These are phyloP conservation scores for Chrysomallon squamiferum DNA, from an alignment of 1,140 invertebrate genomes.

Conservation along the genomic window DNA sequence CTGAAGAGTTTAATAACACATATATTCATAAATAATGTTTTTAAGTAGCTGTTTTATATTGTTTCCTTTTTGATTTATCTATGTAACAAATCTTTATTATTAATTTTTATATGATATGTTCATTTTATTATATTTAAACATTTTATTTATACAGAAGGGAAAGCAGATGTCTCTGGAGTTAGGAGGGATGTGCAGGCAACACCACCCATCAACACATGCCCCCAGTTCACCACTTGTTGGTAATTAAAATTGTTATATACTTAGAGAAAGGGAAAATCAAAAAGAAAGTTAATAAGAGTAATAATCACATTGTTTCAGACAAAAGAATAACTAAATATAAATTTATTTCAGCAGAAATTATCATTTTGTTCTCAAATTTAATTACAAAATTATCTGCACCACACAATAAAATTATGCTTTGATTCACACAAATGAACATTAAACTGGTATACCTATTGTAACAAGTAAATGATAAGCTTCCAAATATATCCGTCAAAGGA, in stretches of 20 bases:
- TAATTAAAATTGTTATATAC: constrained; percentile 5
- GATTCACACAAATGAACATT: no score
- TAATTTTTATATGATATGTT: neutral
- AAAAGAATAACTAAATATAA: neutral
- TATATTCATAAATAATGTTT: no score
- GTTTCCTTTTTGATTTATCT: no score
- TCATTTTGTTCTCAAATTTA: neutral
- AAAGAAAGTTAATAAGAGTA: neutral
- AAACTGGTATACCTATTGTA: no score
- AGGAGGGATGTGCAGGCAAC: neutral
- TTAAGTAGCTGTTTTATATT: no score
- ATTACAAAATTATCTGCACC: neutral
- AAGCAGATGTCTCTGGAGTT: constrained; percentile 6
- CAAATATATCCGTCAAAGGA: no score
- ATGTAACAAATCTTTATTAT: no score
- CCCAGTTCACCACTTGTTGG: constrained; percentile 30
- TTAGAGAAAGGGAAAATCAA: neutral
- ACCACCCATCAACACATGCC: neutral
- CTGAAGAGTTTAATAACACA: no score
- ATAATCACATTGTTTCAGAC: neutral
- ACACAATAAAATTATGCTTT: no score
- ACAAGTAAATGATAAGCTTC: no score
- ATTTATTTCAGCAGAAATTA: neutral
- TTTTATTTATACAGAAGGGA: constrained; percentile 11
- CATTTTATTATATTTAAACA: neutral